Evolutionary conservation across 2,888 invertebrate genomes (phyloP).

Genomic region (Harmothoe impar): DNA sequence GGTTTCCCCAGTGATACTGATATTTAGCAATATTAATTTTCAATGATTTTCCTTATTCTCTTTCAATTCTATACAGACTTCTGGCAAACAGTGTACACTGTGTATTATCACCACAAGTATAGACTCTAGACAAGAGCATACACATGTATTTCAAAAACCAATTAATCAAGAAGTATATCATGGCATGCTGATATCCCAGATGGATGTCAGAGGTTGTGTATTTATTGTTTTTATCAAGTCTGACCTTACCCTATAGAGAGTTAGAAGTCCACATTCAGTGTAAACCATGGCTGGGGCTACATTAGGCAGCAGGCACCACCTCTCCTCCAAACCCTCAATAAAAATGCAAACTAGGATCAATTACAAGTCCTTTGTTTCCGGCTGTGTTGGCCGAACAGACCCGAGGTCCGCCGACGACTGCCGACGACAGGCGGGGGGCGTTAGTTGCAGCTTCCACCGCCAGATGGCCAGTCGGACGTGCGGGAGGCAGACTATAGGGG

Average conservation of each 20-base stretch:
- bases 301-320: background rate
- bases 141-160: no score
- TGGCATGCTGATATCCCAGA: no score
- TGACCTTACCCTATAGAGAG: background rate
- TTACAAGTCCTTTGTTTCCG: conserved; percentile 54
- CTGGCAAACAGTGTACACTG: no score
- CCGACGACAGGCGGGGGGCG: background rate
- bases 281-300: background rate
- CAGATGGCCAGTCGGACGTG: conserved; percentile 30
- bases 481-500: background rate
- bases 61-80: no score
- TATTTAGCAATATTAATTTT: no score
- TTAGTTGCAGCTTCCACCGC: background rate
- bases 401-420: background rate
- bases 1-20: background rate
- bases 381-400: conserved; percentile 28
- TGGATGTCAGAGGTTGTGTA: no score
- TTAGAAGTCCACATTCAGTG: background rate
- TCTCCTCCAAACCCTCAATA: conserved; percentile 14
- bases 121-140: no score
- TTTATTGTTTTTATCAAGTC: no score
- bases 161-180: no score
- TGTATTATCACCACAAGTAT: no score
- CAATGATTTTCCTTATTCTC: no score
- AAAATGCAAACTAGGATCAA: conserved; percentile 62